Evolutionary conservation across 2,797 vertebrate species (phyloP), one percentile per base, ranked within the genome.

Genomic region (Saguinus oedipus): DNA sequence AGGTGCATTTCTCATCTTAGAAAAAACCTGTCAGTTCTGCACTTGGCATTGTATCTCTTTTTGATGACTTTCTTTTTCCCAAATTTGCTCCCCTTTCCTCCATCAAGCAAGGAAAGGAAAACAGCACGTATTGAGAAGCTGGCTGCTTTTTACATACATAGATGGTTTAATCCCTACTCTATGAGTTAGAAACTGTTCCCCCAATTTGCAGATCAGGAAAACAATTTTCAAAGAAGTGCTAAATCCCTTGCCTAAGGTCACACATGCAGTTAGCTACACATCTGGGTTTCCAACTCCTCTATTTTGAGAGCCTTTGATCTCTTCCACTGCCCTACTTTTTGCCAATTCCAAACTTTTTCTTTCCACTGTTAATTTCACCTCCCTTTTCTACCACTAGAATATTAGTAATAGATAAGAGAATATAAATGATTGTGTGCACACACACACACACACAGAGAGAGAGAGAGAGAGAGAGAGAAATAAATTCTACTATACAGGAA

Each of bases 191-290:
- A 88, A 57, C 27, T 44, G 33, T 22, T 78, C 26, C 10, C 15
- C 39, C 39, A 88, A 82, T 70, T 85, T 85, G 24, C 5, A 95
- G n/a, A 74, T 86, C 79, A 85, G 30, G 24, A 57, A 95, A 97
- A 82, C 6, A 36, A 68, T 27, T 87, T 24, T 81, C 36, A 68
- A 78, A 88, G 64, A 53, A 79, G 19, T 22, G 53, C 50, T 61
- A 64, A 92, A 72, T 59, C 53, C n/a, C 48, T 55, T 50, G 53
- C 50, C 46, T 24, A 79, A 87, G 64, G 33, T 30, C 30, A 4
- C 55, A 55, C 24, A 78, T n/a, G 15, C 80, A 36, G 72, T n/a
- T 30, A 48, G 20, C 36, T 55, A 68, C 6, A 39, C 20, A 70
- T 85, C 68, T 74, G 80, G 36, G 85, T 93, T 86, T 89, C 75